Conservation (phyloP, 2,797 vertebrate species). For the Heliangelus exortis region DNA sequence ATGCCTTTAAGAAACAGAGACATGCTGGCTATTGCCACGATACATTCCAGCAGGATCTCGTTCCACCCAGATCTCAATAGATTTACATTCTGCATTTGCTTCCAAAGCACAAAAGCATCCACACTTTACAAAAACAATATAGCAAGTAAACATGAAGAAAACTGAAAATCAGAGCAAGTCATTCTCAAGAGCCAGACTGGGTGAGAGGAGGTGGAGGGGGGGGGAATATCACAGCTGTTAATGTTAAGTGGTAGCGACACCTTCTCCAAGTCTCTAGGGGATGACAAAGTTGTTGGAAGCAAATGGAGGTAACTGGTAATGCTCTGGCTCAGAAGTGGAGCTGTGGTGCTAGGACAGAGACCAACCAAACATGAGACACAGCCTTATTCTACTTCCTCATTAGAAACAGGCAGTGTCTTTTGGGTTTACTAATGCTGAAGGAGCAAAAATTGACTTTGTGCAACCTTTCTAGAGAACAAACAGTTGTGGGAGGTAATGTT, state of each 20-base stretch:
- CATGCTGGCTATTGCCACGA: neutral
- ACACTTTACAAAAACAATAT: neutral
- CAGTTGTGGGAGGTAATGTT: neutral
- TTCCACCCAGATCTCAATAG: neutral
- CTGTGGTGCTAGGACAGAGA: neutral
- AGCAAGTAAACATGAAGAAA: constrained; percentile 1
- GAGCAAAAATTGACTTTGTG: neutral
- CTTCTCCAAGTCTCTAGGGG: neutral
- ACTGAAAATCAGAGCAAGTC: neutral
- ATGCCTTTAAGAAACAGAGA: constrained; percentile 9
- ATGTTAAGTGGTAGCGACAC: neutral
- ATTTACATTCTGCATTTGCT: neutral
- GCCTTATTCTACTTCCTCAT: neutral
- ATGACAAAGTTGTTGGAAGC: neutral
- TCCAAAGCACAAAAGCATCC: neutral
- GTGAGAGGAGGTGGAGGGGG: neutral
- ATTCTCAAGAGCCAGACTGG: neutral
- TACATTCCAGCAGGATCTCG: neutral
- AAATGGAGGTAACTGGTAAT: accelerated
- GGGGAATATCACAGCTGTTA: neutral
- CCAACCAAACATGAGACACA: neutral
- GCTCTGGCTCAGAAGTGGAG: neutral
- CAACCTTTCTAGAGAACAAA: neutral
- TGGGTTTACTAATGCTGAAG: neutral
- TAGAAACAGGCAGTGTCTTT: neutral